phyloP scores from a whole-genome alignment of 2,113 vertebrate species.

The Nannospalax galili region DNA sequence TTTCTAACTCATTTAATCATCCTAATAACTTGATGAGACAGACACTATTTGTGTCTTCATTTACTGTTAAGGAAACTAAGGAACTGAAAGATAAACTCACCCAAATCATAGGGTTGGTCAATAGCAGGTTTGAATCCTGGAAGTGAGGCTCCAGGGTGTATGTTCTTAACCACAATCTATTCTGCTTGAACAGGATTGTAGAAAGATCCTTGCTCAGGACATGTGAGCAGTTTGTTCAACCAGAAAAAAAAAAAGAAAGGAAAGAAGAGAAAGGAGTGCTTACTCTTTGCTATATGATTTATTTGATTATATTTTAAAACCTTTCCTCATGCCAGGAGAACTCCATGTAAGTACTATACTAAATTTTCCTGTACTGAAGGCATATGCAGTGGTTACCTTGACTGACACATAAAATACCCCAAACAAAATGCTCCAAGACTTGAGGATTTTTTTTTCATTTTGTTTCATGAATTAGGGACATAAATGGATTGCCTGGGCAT shows the following conservation, averaged over 20 bases:
- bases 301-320: constrained; percentile 66
- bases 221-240: neutral
- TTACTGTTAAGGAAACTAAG: constrained; percentile 35
- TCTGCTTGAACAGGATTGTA: neutral
- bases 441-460: constrained; percentile 16
- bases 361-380: constrained; percentile 64
- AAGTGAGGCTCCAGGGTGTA: neutral
- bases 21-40: neutral
- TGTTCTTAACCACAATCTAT: neutral
- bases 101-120: neutral
- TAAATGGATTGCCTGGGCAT: constrained; percentile 68
- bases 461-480: constrained; percentile 75
- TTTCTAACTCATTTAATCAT: constrained; percentile 37
- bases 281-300: constrained; percentile 60
- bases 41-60: neutral
- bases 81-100: neutral
- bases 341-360: constrained; percentile 48
- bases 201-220: neutral
- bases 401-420: constrained; percentile 49
- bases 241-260: neutral
- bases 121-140: neutral
- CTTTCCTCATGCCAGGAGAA: constrained; percentile 48
- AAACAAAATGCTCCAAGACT: constrained; percentile 68
- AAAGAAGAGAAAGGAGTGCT: neutral
- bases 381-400: neutral